Evolutionary conservation across 2,888 invertebrate species (phyloP).

Genomic region (Hydriomena furcata): DNA sequence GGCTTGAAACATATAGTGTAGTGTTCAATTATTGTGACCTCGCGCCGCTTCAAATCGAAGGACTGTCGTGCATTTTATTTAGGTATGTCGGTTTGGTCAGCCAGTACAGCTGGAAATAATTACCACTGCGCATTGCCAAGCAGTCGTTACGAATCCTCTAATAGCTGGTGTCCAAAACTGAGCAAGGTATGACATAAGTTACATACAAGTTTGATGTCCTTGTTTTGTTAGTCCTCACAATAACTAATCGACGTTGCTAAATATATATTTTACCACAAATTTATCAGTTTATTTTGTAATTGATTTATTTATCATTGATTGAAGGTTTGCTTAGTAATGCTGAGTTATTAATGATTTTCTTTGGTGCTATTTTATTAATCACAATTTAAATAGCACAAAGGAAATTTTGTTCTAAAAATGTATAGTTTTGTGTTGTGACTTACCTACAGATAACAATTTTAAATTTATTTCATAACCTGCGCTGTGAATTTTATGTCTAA

Average conservation of each 20-base stretch:
- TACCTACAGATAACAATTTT: constrained; percentile 2
- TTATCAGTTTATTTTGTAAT: constrained; percentile 15
- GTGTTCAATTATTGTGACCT: constrained; percentile 55
- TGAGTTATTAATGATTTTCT: neutral
- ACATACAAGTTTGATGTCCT: constrained; percentile 31
- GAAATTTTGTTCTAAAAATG: neutral
- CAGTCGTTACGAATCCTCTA: constrained; percentile 70
- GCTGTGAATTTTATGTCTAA: too few relatives aligned
- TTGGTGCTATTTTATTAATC: neutral
- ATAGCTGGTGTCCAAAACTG: constrained; percentile 77
- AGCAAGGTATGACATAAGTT: constrained; percentile 70
- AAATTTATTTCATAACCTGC: too few relatives aligned
- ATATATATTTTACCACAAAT: constrained; percentile 5
- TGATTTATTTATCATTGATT: constrained; percentile 7
- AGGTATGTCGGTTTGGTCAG: constrained; percentile 89
- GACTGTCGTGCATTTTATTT: constrained; percentile 72
- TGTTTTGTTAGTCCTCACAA: constrained; percentile 33
- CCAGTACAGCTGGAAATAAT: constrained; percentile 85
- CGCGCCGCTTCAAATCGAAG: constrained; percentile 63
- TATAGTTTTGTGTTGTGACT: constrained; percentile 8
- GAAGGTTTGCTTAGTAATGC: constrained; percentile 5
- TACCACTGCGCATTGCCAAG: constrained; percentile 69
- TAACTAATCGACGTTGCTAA: constrained; percentile 16
- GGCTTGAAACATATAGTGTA: too few relatives aligned
- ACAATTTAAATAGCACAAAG: too few relatives aligned